Base-by-base conservation (phyloP, 2,113 vertebrate species). In the Petromus typicus region DNA sequence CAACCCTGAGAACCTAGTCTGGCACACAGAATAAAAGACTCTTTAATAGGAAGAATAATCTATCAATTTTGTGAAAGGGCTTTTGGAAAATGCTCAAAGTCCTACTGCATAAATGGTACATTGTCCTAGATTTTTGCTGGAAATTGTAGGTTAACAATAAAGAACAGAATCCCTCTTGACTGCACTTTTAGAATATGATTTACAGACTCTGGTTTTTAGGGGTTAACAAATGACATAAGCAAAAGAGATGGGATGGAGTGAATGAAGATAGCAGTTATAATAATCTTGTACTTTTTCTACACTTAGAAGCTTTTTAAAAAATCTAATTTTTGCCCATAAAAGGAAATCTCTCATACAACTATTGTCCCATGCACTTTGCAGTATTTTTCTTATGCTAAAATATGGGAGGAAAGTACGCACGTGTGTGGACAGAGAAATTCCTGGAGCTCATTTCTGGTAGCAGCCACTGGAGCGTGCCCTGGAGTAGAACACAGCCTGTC, bases 41-140 rank as follows among this genome's bases (percentile, higher is more conserved):
- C 94, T 96, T 90, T 97, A 97, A 95, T 96, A 94, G 91, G 96
- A 95, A 97, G 83, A 96, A 96, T 97, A 97, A 96, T 98, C 96
- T 97, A 96, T 97, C 97, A 96, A 89, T 89, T 96, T 96, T 85
- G 82, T 97, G 95, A 97, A 97, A 97, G 91, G 83, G 45, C 96
- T 95, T 89, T 97, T 96, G 82, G 94, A 95, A 97, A 88, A 94
- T 45, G 67, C 93, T 96, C 2, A 2, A 93, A 95, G 75, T 89
- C 91, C 40, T 89, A 37, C 63, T 87, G 94, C 83, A 96, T 96
- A 95, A 96, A 96, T 93, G 92, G 75, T 95, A 91, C 91, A 89
- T 96, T 97, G 97, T 97, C 95, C 96, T 94, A 89, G 63, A 57
- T 95, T 95, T 79, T 48, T 86, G 48, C 63, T 89, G 23, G 69